phyloP scores from a whole-genome alignment of 2,888 invertebrate genomes.

The Tanytarsus gracilentus region DNA sequence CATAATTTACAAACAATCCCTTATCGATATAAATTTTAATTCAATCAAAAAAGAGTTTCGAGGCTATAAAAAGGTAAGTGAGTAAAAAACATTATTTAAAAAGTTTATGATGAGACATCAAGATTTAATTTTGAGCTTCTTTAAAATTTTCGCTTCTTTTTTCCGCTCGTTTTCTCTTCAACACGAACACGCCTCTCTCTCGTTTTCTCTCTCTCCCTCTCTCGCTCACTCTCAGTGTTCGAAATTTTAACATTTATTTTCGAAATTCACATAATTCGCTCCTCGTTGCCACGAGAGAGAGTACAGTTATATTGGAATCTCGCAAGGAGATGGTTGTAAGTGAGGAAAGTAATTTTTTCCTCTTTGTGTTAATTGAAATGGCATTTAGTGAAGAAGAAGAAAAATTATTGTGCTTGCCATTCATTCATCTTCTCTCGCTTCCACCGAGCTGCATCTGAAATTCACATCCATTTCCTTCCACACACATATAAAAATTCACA shows the following conservation, averaged over 20 bases:
- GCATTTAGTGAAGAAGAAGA: too few relatives aligned
- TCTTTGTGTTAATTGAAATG: neutral
- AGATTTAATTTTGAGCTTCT: neutral
- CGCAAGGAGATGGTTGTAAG: neutral
- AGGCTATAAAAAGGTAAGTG: too few relatives aligned
- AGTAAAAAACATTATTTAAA: neutral
- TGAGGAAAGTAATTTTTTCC: neutral
- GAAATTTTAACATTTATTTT: neutral
- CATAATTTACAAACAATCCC: too few relatives aligned
- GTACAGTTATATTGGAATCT: conserved; percentile 1
- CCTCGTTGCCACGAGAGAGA: neutral
- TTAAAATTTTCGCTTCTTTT: neutral
- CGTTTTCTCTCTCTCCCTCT: neutral
- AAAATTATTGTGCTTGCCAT: too few relatives aligned
- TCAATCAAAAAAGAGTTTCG: too few relatives aligned
- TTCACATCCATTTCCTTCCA: neutral
- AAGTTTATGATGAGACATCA: neutral
- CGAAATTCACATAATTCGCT: neutral
- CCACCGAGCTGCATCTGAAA: too few relatives aligned
- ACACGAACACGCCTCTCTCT: neutral
- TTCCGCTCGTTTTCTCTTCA: neutral
- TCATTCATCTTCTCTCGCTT: too few relatives aligned
- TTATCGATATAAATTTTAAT: too few relatives aligned
- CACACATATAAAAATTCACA: too few relatives aligned
- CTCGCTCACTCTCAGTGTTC: neutral